Evolutionary conservation across 1,140 invertebrate genomes (phyloP), one percentile per base, ranked within the genome.

Genomic region (Drosophila busckii): DNA sequence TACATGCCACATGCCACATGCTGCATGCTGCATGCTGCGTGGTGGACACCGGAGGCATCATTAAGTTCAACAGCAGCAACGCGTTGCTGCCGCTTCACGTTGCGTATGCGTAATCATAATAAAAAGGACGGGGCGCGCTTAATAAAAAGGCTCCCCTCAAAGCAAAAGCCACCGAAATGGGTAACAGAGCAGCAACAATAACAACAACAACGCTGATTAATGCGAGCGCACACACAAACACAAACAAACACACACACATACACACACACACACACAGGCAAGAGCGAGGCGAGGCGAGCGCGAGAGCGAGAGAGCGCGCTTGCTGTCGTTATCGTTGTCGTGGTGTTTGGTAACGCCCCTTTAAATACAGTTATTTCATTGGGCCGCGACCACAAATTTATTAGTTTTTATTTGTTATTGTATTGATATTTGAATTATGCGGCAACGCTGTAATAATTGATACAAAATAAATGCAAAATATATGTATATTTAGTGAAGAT

Each of bases 291-390:
- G 23, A 38, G 2, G 15, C 6, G 26, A 42, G 4, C 23, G 35
- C 2, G 34, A n/a, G 15, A 48, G 52, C n/a, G 17, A 25, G 37
- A 56, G 15, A 29, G n/a, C 26, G 8, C 5, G 2, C n/a, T 9
- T 42, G 44, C 20, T 31, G 29, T 22, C 13, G 28, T 32, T 89
- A 94, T 93, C 93, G 94, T 35, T 44, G 54, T 17, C 17, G 23
- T 85, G 68, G 80, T 86, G 80, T 85, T 86, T 87, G 65, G 66
- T 67, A 67, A 86, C 85, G 85, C 85, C 85, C 82, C 65, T 66
- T 87, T 87, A 85, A 87, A 86, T 85, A 87, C 85, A 85, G 82
- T 87, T 85, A 87, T 87, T 87, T 87, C 73, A 86, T 87, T 87
- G 85, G 82, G 62, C 64, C 67, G 78, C 73, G 60, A 84, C 66